Evolutionary conservation across 2,888 invertebrate species (phyloP).

Genomic region (Teinopalpus imperialis): DNA sequence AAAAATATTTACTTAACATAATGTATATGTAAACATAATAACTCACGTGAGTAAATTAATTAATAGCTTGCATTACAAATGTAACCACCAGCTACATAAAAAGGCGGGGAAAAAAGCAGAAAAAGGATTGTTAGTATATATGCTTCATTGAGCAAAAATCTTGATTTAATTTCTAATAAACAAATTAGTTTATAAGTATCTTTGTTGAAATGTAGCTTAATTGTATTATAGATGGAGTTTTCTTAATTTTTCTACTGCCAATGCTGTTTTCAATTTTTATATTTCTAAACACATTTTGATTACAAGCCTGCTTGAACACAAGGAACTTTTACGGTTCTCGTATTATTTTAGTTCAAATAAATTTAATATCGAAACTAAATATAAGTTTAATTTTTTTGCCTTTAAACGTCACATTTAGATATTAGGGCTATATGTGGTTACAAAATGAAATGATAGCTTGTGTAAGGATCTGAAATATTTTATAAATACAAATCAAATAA

Average conservation of each 20-base stretch:
- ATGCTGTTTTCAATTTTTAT: slow-evolving; percentile 15
- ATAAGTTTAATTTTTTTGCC: background rate
- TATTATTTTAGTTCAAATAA: too few species aligned
- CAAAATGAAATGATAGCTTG: too few species aligned
- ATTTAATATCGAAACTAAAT: too few species aligned
- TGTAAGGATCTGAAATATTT: background rate
- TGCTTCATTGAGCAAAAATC: too few species aligned
- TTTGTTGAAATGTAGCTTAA: slow-evolving; percentile 54
- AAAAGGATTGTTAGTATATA: too few species aligned
- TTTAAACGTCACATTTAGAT: too few species aligned
- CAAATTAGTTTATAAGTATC: slow-evolving; percentile 42
- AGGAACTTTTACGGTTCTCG: too few species aligned
- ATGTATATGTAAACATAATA: too few species aligned
- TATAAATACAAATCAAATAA: background rate
- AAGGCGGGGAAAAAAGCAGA: slow-evolving; percentile 1
- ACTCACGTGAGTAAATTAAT: slow-evolving; percentile 15
- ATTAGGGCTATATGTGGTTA: too few species aligned
- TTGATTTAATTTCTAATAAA: too few species aligned
- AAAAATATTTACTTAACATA: too few species aligned
- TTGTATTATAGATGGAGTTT: slow-evolving; percentile 27
- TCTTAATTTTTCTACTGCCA: slow-evolving; percentile 33
- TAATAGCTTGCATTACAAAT: background rate
- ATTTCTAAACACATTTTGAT: slow-evolving; percentile 2
- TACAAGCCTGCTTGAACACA: too few species aligned
- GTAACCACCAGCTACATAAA: background rate